Percentiles rank a stretch among this genome's conserved stretches.
Evolutionary conservation across 2,797 vertebrate genomes (phyloP).

Genomic region (Otolemur crassicaudatus): DNA sequence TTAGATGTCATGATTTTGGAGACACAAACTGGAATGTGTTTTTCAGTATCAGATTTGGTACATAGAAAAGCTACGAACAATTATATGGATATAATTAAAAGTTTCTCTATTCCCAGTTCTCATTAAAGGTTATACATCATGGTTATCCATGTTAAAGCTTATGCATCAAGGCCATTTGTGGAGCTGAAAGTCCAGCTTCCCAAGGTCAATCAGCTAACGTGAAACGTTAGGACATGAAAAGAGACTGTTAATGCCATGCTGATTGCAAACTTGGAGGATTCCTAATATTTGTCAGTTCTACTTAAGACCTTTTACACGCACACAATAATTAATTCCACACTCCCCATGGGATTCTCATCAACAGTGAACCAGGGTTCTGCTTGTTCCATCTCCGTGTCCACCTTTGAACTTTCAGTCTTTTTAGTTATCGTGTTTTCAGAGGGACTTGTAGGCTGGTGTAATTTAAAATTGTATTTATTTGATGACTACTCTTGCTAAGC

Average conservation of each 20-base stretch:
- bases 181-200: background rate
- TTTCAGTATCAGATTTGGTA: background rate
- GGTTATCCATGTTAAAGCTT: background rate
- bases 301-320: background rate
- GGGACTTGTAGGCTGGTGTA: background rate
- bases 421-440: background rate
- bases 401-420: background rate
- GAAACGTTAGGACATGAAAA: background rate
- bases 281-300: background rate
- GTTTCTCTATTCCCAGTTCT: background rate
- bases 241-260: background rate
- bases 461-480: background rate
- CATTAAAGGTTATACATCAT: background rate
- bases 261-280: background rate
- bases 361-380: background rate
- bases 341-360: background rate
- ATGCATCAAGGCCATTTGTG: background rate
- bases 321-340: background rate
- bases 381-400: background rate
- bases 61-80: background rate
- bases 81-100: background rate
- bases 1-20: background rate
- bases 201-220: background rate
- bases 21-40: background rate
- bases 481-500: accelerated